Percentiles rank a stretch among this genome's conserved stretches.
Conservation (phyloP, 2,113 vertebrate species). For the Tinamus guttatus region DNA sequence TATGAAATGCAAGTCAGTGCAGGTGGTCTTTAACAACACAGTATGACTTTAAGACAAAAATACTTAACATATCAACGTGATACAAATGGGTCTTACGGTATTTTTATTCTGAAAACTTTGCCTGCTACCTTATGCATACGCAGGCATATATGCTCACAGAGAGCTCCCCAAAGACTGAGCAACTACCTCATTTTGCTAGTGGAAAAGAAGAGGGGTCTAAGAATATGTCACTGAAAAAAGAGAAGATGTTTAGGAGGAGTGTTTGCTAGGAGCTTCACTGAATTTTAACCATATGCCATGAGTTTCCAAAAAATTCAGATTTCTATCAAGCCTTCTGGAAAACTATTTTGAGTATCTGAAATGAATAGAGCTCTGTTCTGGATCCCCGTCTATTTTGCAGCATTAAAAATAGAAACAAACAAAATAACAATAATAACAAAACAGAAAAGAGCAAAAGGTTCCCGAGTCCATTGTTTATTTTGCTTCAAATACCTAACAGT, state of each 20-base stretch:
- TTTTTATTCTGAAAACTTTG: conserved; percentile 1
- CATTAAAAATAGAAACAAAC: neutral
- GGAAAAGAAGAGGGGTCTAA: neutral
- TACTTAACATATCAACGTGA: neutral
- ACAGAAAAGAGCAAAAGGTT: neutral
- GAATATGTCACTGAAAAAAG: neutral
- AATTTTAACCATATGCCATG: neutral
- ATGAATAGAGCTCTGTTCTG: neutral
- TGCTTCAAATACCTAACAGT: neutral
- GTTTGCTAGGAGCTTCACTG: neutral
- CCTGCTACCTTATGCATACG: neutral
- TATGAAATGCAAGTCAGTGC: neutral
- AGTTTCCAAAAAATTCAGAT: neutral
- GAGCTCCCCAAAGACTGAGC: neutral
- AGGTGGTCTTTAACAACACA: neutral
- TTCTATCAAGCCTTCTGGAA: neutral
- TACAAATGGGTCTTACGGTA: neutral
- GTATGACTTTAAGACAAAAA: neutral
- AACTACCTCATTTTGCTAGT: neutral
- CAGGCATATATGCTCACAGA: neutral
- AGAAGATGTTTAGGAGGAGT: neutral
- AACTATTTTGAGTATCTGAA: neutral
- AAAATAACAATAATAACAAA: neutral
- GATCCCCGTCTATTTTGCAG: neutral
- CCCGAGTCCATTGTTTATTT: neutral